Evolutionary conservation across 2,797 vertebrate genomes (phyloP), one percentile per base, ranked within the genome.

Genomic region (Odontamblyopus lacepedii): DNA sequence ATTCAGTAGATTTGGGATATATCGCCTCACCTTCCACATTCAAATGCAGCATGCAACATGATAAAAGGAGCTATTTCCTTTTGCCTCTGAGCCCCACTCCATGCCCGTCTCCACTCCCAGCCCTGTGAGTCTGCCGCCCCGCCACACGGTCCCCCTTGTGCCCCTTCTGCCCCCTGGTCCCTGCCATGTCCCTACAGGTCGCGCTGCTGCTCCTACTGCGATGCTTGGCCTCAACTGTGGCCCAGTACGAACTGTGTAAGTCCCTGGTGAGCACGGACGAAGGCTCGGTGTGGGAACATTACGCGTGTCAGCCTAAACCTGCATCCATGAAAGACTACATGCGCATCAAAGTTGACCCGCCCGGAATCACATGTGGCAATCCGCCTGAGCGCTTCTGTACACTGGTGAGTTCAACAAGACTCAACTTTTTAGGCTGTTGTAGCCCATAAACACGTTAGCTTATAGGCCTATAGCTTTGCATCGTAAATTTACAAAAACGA

Each of bases 341-440:
- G 91, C 95, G 93, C 0, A 96, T 99, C 76, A 95, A 93, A 73
- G 97, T 99, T 86, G 97, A 99, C 15, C 98, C 98, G 0, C 88
- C 94, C 0, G 97, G 96, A 73, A 96, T 99, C 90, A 99, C 97
- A 0, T 99, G 98, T 1, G 98, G 98, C 55, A 95, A 97, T 79
- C 98, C 98, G 0, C 96, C 97, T 0, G 97, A 99, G 92, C 95
- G 95, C 75, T 98, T 98, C 94, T 99, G 98, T 92, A 98, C 97
- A n/a, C 95, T 99, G 55, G 98, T 99, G 91, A 98, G 97, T 89
- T 72, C 13, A 71, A n/a, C 12, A 3, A 27, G 2, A 64, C 38
- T 6, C 63, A 26, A 44, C 38, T 26, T 64, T 23, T 41, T 12
- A 19, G 61, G 38, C 5, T 38, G 35, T 4, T 15, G 19, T 48